Evolutionary conservation across 2,888 invertebrate species (phyloP).

Genomic region (Apodemia hepburni): DNA sequence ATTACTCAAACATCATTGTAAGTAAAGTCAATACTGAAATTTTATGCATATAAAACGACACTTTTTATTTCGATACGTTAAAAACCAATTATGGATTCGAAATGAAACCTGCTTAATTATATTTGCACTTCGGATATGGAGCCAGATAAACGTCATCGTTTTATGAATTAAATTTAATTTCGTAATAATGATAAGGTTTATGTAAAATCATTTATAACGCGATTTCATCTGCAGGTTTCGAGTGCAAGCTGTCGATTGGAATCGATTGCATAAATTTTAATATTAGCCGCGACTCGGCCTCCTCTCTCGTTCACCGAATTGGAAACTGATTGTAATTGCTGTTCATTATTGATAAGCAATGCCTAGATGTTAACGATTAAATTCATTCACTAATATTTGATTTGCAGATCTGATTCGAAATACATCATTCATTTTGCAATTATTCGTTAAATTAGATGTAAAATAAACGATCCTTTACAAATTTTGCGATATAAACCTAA

Average conservation of each 20-base stretch:
- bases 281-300: constrained; percentile 39
- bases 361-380: constrained; percentile 41
- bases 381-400: constrained; percentile 16
- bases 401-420: too few relatives aligned
- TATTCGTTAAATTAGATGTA: too few relatives aligned
- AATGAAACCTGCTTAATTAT: constrained; percentile 12
- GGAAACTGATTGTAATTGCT: constrained; percentile 47
- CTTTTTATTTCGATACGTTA: constrained; percentile 10
- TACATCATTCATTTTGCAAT: too few relatives aligned
- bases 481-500: too few relatives aligned
- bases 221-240: constrained; percentile 36
- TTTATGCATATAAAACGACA: constrained; percentile 5
- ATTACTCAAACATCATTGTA: constrained; percentile 1
- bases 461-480: too few relatives aligned
- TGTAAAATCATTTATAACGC: constrained; percentile 27
- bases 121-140: constrained; percentile 14
- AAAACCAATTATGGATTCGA: constrained; percentile 12
- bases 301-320: constrained; percentile 18
- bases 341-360: constrained; percentile 47
- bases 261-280: constrained; percentile 63
- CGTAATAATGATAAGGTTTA: constrained; percentile 24
- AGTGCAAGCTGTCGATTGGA: constrained; percentile 48
- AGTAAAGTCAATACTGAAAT: constrained; percentile 5
- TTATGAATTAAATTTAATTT: constrained; percentile 21
- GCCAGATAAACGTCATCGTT: constrained; percentile 13